These are phyloP conservation scores for Myripristis jacobus DNA, from an alignment of 2,797 vertebrate species.

Conservation along the genomic window DNA sequence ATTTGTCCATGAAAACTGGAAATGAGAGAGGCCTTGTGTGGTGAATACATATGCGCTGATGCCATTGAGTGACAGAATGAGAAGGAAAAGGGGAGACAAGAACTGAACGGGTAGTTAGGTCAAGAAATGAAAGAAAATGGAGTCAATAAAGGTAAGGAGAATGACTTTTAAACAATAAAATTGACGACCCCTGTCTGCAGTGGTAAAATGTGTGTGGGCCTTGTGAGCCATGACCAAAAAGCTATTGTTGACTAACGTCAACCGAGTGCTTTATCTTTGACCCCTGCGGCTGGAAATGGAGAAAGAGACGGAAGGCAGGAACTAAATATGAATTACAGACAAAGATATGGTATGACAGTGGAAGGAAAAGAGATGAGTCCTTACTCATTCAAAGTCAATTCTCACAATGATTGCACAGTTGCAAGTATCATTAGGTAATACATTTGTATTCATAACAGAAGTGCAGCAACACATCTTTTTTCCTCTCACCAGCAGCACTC, in stretches of 20 bases:
- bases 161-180: constrained; percentile 90
- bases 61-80: constrained; percentile 48
- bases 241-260: constrained; percentile 82
- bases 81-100: constrained; percentile 54
- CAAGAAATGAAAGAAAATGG: constrained; percentile 87
- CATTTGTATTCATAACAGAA: constrained; percentile 71
- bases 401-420: constrained; percentile 54
- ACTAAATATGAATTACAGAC: constrained; percentile 77
- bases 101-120: constrained; percentile 85
- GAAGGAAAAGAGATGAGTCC: constrained; percentile 57
- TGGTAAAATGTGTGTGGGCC: constrained; percentile 78
- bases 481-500: constrained; percentile 31
- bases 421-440: constrained; percentile 59
- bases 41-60: constrained; percentile 78
- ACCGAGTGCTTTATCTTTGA: constrained; percentile 76
- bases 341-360: constrained; percentile 57
- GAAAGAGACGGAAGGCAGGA: constrained; percentile 63
- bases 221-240: constrained; percentile 82
- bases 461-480: constrained; percentile 37
- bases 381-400: constrained; percentile 73
- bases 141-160: constrained; percentile 84
- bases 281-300: constrained; percentile 80
- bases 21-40: constrained; percentile 78
- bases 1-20: constrained; percentile 77
- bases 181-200: constrained; percentile 81